phyloP scores from a whole-genome alignment of 2,888 invertebrate species.

The Mayetiola destructor region DNA sequence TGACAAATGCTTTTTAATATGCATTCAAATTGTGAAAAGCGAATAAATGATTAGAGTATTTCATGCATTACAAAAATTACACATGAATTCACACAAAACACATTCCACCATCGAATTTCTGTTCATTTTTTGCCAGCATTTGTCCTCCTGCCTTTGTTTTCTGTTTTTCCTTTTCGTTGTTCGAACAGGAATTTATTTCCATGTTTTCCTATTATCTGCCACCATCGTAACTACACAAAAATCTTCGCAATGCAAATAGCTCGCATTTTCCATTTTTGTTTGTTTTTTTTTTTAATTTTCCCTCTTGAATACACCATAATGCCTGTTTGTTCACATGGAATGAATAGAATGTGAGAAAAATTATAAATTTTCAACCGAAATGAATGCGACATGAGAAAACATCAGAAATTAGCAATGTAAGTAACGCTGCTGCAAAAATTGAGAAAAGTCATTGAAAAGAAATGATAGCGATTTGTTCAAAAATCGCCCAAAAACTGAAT shows the following conservation, averaged over 20 bases:
- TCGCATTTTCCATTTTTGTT: background rate
- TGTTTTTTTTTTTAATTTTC: background rate
- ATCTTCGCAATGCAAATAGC: background rate
- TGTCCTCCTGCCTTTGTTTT: background rate
- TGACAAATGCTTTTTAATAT: conserved; percentile 11
- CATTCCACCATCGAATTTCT: background rate
- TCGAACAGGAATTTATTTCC: background rate
- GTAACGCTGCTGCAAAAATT: too few species aligned
- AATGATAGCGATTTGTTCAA: too few species aligned
- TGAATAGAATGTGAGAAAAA: background rate
- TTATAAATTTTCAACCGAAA: background rate
- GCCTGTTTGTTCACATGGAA: background rate
- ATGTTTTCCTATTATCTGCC: conserved; percentile 4
- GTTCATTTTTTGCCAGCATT: background rate
- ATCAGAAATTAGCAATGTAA: too few species aligned
- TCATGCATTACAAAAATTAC: too few species aligned
- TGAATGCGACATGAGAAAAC: background rate
- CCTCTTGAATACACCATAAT: background rate
- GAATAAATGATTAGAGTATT: background rate
- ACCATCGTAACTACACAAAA: too few species aligned
- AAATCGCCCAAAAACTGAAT: too few species aligned
- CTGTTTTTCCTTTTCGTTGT: background rate
- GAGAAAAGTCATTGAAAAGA: too few species aligned
- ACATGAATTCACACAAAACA: too few species aligned
- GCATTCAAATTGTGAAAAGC: background rate